Conservation (phyloP, 1,140 invertebrate species). For the Temnothorax curvispinosus region DNA sequence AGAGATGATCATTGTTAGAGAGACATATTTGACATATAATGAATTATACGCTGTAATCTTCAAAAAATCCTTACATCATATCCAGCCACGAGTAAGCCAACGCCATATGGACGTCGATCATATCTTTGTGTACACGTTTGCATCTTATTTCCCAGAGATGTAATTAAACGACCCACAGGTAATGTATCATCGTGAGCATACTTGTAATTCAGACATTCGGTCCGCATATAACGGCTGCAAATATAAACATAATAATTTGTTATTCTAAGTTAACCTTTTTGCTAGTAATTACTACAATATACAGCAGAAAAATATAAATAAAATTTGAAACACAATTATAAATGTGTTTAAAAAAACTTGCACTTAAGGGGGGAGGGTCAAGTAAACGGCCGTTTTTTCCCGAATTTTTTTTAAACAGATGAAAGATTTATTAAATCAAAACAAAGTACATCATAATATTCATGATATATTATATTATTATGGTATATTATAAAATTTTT, state of each 20-base stretch:
- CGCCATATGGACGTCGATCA: constrained; percentile 98
- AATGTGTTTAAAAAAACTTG: too few relatives aligned
- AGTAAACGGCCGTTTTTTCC: too few relatives aligned
- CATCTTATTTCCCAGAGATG: constrained; percentile 96
- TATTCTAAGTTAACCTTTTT: neutral
- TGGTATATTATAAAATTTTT: too few relatives aligned
- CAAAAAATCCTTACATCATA: constrained; percentile 93
- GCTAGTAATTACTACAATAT: neutral
- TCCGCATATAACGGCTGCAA: constrained; percentile 95
- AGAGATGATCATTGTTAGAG: constrained; percentile 25
- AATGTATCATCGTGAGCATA: constrained; percentile 94
- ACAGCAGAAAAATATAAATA: neutral
- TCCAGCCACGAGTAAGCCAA: constrained; percentile 97
- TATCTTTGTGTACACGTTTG: constrained; percentile 99
- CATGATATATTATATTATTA: too few relatives aligned
- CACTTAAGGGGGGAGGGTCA: too few relatives aligned
- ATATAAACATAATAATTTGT: constrained; percentile 24
- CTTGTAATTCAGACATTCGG: constrained; percentile 96
- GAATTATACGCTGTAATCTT: neutral
- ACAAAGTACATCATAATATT: too few relatives aligned
- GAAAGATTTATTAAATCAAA: too few relatives aligned
- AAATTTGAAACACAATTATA: neutral
- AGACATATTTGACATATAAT: neutral
- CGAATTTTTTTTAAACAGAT: too few relatives aligned
- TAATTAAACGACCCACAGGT: constrained; percentile 94